Conservation (phyloP, 2,113 vertebrate species). For the Ictidomys tridecemlineatus region DNA sequence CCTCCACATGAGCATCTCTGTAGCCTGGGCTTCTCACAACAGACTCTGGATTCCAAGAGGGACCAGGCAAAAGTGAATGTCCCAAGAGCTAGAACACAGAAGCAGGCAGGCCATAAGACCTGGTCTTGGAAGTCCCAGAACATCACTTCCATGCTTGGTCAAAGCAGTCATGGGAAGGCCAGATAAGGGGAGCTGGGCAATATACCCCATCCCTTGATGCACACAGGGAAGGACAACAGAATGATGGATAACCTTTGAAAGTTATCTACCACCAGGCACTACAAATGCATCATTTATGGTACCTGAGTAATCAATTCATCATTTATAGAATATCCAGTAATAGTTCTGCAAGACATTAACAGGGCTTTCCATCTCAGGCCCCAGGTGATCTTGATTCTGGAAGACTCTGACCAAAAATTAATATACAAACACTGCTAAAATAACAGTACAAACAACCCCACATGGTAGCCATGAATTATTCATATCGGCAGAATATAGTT, state of each 20-base stretch:
- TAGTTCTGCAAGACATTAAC: background rate
- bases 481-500: background rate
- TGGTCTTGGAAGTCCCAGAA: background rate
- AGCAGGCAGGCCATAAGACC: background rate
- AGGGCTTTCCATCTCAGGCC: background rate
- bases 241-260: background rate
- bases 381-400: background rate
- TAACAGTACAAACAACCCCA: background rate
- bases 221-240: background rate
- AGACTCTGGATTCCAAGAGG: background rate
- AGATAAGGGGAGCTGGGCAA: too few relatives aligned
- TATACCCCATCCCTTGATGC: fast-evolving
- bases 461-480: background rate
- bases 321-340: background rate
- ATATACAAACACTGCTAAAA: background rate
- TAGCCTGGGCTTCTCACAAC: background rate
- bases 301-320: too few relatives aligned
- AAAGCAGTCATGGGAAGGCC: background rate
- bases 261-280: background rate
- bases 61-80: background rate
- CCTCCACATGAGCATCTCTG: background rate
- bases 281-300: background rate
- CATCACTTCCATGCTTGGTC: background rate
- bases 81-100: background rate
- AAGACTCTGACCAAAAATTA: background rate